A percentile compares a stretch with the other conserved stretches of the same genome.
phyloP scores from a whole-genome alignment of 2,113 vertebrate species.

The Channa maculata region DNA sequence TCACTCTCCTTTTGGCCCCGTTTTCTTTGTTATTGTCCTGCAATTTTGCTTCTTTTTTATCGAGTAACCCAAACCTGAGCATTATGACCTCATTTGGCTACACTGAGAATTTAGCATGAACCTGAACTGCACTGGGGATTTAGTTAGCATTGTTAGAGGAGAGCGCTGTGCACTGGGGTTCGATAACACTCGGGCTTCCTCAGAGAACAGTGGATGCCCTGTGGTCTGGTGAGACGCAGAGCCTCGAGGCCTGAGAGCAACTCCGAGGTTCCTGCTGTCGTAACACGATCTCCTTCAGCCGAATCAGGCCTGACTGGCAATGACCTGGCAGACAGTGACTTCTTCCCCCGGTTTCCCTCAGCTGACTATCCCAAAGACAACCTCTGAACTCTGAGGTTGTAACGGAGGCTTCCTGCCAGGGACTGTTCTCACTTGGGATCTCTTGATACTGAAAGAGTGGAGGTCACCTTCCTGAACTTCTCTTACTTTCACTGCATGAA shows the following conservation, averaged over 20 bases:
- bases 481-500: slow-evolving; percentile 68
- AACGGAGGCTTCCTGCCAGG: slow-evolving; percentile 64
- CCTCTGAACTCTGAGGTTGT: slow-evolving; percentile 56
- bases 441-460: slow-evolving; percentile 46
- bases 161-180: slow-evolving; percentile 55
- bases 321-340: slow-evolving; percentile 48
- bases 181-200: slow-evolving; percentile 71
- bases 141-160: slow-evolving; percentile 62
- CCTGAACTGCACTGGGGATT: slow-evolving; percentile 67
- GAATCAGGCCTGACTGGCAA: slow-evolving; percentile 62
- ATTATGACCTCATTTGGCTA: slow-evolving; percentile 46
- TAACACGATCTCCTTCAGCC: slow-evolving; percentile 63
- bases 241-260: slow-evolving; percentile 51
- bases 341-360: slow-evolving; percentile 59
- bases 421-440: slow-evolving; percentile 51
- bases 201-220: slow-evolving; percentile 69
- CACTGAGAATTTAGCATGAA: slow-evolving; percentile 57
- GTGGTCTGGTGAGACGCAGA: slow-evolving; percentile 62
- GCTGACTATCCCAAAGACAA: slow-evolving; percentile 60
- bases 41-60: too few species aligned
- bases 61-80: not conserved
- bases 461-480: slow-evolving; percentile 62
- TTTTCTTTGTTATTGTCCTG: too few species aligned
- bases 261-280: slow-evolving; percentile 57
- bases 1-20: too few species aligned